These are phyloP conservation scores for Morinoia aosen DNA, from an alignment of 2,888 invertebrate genomes.

Conservation along the genomic window DNA sequence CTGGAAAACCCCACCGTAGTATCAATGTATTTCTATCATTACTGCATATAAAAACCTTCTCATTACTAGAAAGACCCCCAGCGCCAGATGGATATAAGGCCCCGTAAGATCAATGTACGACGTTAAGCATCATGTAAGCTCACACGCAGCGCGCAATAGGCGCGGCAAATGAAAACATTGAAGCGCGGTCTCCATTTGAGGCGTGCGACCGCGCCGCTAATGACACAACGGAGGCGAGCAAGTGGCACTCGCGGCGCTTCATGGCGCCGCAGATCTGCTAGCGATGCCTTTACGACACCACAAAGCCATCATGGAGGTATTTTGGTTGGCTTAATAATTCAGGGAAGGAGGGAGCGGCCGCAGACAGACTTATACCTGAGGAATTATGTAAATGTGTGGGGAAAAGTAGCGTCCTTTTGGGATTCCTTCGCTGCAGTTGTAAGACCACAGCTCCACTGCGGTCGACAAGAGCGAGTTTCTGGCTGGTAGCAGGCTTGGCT, in stretches of 20 bases:
- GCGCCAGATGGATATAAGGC: not conserved
- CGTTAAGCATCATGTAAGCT: not conserved
- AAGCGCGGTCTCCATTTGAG: constrained; percentile 14
- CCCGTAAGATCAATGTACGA: not conserved
- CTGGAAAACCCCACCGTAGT: too few species aligned
- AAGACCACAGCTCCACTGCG: not conserved
- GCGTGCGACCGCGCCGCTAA: not conserved
- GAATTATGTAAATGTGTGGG: constrained; percentile 21
- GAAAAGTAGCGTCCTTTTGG: not conserved
- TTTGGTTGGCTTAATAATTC: constrained; percentile 38
- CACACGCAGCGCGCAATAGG: not conserved
- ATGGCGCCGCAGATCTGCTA: constrained; percentile 34
- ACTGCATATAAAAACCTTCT: too few species aligned
- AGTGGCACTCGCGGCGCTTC: constrained; percentile 35
- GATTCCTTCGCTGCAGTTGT: not conserved
- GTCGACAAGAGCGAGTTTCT: not conserved
- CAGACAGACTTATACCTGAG: constrained; percentile 21
- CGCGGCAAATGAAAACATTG: not conserved
- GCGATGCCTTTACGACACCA: constrained; percentile 46
- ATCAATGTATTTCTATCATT: too few species aligned
- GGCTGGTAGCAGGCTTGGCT: not conserved
- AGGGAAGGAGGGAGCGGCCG: not conserved
- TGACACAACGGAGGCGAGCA: constrained; percentile 12
- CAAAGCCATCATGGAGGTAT: constrained; percentile 48
- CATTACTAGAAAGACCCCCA: too few species aligned